These are phyloP conservation scores for Acheta domesticus DNA, from an alignment of 2,888 invertebrate genomes.

Conservation along the genomic window DNA sequence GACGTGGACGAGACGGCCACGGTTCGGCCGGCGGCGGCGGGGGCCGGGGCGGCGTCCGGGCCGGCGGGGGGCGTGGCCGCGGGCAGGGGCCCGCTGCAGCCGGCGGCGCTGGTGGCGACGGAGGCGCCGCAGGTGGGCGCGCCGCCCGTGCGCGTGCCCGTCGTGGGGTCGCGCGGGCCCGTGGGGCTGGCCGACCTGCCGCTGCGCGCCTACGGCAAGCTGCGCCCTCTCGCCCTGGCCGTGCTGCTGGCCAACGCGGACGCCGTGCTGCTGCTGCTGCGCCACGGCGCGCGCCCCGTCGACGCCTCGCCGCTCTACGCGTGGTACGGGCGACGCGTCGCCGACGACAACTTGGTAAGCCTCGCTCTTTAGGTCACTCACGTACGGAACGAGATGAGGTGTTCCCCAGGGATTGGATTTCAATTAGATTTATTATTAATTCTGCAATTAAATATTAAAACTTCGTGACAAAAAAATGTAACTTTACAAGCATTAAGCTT, in stretches of 20 bases:
- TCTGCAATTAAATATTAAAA: too few relatives aligned
- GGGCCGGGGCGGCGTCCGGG: neutral
- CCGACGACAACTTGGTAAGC: constrained; percentile 44
- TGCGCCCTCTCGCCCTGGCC: constrained; percentile 69
- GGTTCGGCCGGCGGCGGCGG: neutral
- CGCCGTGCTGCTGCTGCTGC: constrained; percentile 67
- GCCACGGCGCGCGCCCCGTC: constrained; percentile 59
- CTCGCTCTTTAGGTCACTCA: constrained; percentile 45
- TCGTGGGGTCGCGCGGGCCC: neutral
- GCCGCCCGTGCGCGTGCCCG: neutral
- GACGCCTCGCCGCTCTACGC: neutral
- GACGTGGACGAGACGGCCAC: neutral
- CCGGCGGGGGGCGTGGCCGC: constrained; percentile 44
- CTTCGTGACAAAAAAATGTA: too few relatives aligned
- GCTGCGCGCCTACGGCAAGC: constrained; percentile 74
- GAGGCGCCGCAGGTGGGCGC: neutral
- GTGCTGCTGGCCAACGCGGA: constrained; percentile 72
- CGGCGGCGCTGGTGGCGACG: neutral
- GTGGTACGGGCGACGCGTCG: neutral
- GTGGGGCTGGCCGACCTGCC: constrained; percentile 73
- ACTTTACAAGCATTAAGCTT: too few relatives aligned
- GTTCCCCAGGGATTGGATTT: too few relatives aligned
- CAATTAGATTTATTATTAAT: too few relatives aligned
- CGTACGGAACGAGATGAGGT: constrained; percentile 45
- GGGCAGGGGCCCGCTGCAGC: neutral